phyloP scores from a whole-genome alignment of 2,797 vertebrate species.

The Clarias fuscus region DNA sequence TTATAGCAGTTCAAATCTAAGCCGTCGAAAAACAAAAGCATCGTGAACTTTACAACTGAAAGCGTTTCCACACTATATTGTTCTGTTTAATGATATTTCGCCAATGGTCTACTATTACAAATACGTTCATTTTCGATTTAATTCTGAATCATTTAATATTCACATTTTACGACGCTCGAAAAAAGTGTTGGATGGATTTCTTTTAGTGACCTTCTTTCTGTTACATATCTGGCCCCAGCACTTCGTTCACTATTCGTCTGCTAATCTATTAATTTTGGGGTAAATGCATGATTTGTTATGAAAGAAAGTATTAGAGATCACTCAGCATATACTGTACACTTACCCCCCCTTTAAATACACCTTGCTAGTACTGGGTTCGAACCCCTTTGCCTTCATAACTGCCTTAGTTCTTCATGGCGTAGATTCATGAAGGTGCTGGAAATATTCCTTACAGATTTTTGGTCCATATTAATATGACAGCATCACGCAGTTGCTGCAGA shows the following conservation, averaged over 20 bases:
- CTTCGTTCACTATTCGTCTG: conserved; percentile 58
- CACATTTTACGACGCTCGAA: conserved; percentile 54
- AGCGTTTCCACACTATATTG: background rate
- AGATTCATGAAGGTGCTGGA: no score
- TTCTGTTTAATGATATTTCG: conserved; percentile 55
- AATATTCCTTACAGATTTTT: no score
- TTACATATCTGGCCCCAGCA: conserved; percentile 60
- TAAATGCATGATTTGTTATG: background rate
- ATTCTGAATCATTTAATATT: conserved; percentile 37
- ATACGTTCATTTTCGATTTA: conserved; percentile 18
- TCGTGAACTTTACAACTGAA: background rate
- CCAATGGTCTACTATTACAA: conserved; percentile 56
- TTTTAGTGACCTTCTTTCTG: conserved; percentile 53
- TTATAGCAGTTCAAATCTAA: background rate
- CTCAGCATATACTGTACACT: background rate
- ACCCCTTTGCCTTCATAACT: no score
- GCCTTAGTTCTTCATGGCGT: no score
- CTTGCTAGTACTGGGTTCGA: no score
- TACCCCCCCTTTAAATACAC: no score
- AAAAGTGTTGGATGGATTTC: conserved; percentile 44
- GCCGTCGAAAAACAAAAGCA: background rate
- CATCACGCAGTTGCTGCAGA: no score
- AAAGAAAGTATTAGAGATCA: background rate
- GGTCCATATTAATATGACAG: no score
- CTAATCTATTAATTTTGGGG: conserved; percentile 52